Evolutionary conservation across 2,113 vertebrate species (phyloP).

Genomic region (Bubo scandiacus): DNA sequence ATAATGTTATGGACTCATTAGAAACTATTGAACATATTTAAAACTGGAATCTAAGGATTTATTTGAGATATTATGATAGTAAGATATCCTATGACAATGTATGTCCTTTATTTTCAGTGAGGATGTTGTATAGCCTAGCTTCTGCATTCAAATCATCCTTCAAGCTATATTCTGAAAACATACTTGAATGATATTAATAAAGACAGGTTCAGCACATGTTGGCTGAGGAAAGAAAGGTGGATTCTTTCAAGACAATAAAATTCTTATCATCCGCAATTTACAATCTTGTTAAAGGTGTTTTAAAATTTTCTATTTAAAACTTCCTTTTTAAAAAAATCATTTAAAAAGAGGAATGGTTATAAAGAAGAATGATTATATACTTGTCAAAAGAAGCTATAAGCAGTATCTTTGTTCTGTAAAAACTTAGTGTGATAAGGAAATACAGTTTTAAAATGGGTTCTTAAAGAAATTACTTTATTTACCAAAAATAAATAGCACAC

Average conservation of each 20-base stretch:
- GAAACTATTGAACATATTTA: not conserved
- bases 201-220: not conserved
- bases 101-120: not conserved
- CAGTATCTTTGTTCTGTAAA: not conserved
- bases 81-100: not conserved
- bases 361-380: not conserved
- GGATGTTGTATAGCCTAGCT: not conserved
- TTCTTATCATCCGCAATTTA: not conserved
- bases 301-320: not conserved
- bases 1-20: not conserved
- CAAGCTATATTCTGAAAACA: not conserved
- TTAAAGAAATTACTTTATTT: not conserved
- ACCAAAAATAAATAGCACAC: not conserved
- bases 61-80: not conserved
- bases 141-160: not conserved
- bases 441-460: not conserved
- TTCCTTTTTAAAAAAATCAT: not conserved
- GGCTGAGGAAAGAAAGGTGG: not conserved
- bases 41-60: not conserved
- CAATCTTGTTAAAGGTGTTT: not conserved
- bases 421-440: not conserved
- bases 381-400: not conserved
- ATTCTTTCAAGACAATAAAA: not conserved
- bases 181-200: not conserved
- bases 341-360: not conserved